These are phyloP conservation scores for Corythornis cristatus DNA, from an alignment of 2,113 vertebrate species.

Conservation along the genomic window DNA sequence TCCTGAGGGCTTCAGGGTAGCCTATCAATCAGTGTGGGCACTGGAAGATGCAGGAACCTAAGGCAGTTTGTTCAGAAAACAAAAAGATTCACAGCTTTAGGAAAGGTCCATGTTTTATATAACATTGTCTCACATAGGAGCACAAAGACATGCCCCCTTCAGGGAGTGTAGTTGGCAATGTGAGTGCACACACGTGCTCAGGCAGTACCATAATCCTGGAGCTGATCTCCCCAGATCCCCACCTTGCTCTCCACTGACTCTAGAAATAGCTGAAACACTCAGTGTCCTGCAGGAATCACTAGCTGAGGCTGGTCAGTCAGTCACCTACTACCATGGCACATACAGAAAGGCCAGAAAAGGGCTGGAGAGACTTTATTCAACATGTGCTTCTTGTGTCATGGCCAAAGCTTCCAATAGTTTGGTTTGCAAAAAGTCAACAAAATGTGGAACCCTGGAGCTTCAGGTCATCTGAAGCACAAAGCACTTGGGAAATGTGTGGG, in stretches of 20 bases:
- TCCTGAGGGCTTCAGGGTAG: not conserved
- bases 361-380: not conserved
- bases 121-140: not conserved
- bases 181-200: not conserved
- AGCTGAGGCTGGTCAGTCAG: not conserved
- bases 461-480: not conserved
- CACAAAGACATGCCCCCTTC: not conserved
- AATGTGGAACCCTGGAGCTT: not conserved
- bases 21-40: accelerated
- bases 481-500: not conserved
- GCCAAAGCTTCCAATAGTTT: not conserved
- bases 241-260: not conserved
- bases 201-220: not conserved
- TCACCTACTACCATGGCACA: not conserved
- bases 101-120: not conserved
- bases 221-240: not conserved
- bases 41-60: not conserved
- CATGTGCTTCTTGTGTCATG: not conserved
- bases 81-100: not conserved
- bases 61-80: not conserved
- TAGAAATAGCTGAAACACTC: not conserved
- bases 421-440: not conserved
- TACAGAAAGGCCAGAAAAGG: not conserved
- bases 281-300: not conserved
- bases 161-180: not conserved